Evolutionary conservation across 2,113 vertebrate species (phyloP), one percentile per base, ranked within the genome.

Genomic region (Ctenomys sociabilis): DNA sequence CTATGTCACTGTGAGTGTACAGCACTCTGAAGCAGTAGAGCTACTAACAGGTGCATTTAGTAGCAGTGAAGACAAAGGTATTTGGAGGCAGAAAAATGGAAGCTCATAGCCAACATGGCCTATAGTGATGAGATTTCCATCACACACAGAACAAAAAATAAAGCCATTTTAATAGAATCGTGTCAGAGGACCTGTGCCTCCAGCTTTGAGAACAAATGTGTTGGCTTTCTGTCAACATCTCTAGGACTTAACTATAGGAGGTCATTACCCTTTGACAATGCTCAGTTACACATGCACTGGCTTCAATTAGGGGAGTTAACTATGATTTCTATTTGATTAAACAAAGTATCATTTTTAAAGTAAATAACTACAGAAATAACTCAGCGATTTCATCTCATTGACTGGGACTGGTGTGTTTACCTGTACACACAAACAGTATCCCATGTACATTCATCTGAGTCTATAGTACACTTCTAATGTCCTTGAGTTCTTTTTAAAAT

Each of bases 211-310:
- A 97, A 95, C 97, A 97, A 97, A 97, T 88, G 75, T 94, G 68
- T 92, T 97, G 97, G 97, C 97, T 95, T 97, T 40, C 40, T 96
- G 95, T 97, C 97, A 98, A 94, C 88, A 95, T 96, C 96, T 92
- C 83, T 86, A 96, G 73, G 68, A 92, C 90, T 95, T 87, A 96
- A 32, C 97, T 93, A 94, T 94, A 90, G 97, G 97, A 91, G 96
- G 90, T 86, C 95, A 97, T 98, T 98, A 97, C 97, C 95, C 95
- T 98, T 95, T 97, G 95, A 95, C 95, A 97, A 95, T 91, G 85
- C 91, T 95, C 90, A 96, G 90, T 93, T 96, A 92, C 68, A 95
- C 81, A 96, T 96, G 96, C 95, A 96, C 97, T 96, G 97, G 95
- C 92, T 97, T 95, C 95, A 97, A 98, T 97, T 98, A 97, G 96